Conservation (phyloP, 1,140 invertebrate species). For the Euura lappo region DNA sequence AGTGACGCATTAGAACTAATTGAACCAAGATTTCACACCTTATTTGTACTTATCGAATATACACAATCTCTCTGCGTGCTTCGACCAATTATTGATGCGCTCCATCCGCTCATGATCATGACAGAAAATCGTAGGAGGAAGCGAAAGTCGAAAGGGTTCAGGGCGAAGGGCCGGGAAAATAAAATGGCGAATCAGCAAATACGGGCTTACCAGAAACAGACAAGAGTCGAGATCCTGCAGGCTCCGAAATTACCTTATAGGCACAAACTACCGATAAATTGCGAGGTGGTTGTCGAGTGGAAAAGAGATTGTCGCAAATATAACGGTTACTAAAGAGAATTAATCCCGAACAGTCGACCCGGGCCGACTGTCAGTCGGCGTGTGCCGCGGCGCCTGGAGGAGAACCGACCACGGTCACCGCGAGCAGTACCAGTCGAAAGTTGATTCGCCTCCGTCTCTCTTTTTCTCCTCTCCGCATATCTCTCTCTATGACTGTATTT, state of each 20-base stretch:
- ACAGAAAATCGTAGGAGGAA: neutral
- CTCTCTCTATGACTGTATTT: neutral
- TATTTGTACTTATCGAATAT: too few relatives aligned
- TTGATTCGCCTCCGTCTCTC: neutral
- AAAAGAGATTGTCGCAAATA: neutral
- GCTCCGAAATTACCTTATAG: too few relatives aligned
- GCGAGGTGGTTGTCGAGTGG: neutral
- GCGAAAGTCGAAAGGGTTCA: neutral
- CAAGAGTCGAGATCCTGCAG: too few relatives aligned
- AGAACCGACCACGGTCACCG: neutral
- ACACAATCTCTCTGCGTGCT: too few relatives aligned
- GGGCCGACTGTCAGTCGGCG: constrained; percentile 5
- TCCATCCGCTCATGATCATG: too few relatives aligned
- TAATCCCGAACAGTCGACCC: neutral
- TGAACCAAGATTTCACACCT: neutral
- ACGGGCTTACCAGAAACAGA: too few relatives aligned
- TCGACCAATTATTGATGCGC: too few relatives aligned
- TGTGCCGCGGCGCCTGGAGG: neutral
- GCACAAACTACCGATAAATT: too few relatives aligned
- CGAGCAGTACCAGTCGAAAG: neutral
- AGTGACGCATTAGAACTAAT: neutral
- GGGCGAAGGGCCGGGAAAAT: neutral
- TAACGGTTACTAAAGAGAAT: neutral
- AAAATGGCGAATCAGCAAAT: too few relatives aligned
- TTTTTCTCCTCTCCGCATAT: neutral